Percentiles rank a stretch among this genome's conserved stretches.
These are phyloP conservation scores for Sebastes hubbsi DNA, from an alignment of 2,797 vertebrate genomes.

Conservation along the genomic window DNA sequence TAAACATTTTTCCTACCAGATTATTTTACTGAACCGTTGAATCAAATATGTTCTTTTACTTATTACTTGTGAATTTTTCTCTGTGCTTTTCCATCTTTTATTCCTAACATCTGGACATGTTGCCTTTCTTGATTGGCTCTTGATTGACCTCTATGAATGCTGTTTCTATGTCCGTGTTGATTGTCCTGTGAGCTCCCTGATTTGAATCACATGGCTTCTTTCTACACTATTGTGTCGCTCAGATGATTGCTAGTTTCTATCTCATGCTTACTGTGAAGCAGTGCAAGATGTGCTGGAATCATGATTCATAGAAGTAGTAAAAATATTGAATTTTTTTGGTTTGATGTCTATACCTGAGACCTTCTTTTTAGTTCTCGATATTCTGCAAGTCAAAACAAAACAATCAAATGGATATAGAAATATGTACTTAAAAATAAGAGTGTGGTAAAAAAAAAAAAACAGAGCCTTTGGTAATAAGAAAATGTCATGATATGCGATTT, in stretches of 20 bases:
- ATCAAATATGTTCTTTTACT: too few relatives aligned
- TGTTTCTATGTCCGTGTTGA: background rate
- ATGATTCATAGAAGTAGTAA: background rate
- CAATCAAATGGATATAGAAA: background rate
- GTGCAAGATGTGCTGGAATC: background rate
- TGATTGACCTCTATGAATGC: background rate
- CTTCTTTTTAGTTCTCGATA: background rate
- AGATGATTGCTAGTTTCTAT: background rate
- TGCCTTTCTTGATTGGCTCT: background rate
- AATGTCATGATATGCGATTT: background rate
- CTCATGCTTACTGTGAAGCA: background rate
- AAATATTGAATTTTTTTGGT: background rate
- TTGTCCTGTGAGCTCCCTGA: background rate
- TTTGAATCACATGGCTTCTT: background rate
- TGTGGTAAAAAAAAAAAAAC: background rate
- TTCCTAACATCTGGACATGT: background rate
- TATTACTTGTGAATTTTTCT: too few relatives aligned
- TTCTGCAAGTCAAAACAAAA: background rate
- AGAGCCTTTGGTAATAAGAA: background rate
- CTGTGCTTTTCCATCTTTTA: background rate
- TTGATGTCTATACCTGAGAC: background rate
- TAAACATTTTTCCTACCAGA: too few relatives aligned
- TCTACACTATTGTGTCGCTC: background rate
- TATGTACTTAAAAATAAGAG: background rate
- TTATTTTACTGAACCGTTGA: too few relatives aligned